Evolutionary conservation across 2,888 invertebrate species (phyloP).

Genomic region (Coenonympha arcania): DNA sequence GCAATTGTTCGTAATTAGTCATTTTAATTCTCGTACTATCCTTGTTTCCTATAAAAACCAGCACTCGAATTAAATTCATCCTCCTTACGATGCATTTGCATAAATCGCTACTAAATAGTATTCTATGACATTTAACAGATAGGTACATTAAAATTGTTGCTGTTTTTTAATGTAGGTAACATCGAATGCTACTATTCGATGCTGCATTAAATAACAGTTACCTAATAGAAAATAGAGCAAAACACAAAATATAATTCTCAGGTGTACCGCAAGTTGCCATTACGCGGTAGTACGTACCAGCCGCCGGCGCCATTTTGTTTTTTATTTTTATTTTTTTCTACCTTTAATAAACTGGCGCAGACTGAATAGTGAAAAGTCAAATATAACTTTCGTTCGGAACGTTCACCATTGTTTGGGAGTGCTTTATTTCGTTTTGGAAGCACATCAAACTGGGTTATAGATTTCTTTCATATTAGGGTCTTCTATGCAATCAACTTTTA

Average conservation of each 20-base stretch:
- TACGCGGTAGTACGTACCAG: no score
- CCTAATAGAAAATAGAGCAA: constrained; percentile 31
- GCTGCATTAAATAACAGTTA: constrained; percentile 38
- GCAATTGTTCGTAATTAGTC: no score
- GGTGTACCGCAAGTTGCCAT: constrained; percentile 24
- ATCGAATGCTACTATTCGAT: not conserved
- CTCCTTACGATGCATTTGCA: no score
- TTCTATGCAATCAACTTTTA: not conserved
- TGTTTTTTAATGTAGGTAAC: no score
- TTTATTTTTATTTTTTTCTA: constrained; percentile 19
- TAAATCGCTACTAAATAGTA: not conserved
- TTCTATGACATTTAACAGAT: constrained; percentile 2
- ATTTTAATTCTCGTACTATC: no score
- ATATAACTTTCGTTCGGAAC: constrained; percentile 23
- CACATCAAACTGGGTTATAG: constrained; percentile 8
- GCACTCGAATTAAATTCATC: no score
- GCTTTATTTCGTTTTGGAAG: constrained; percentile 8
- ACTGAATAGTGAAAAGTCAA: constrained; percentile 23
- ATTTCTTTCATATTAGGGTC: constrained; percentile 9
- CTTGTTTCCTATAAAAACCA: no score
- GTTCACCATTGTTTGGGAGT: constrained; percentile 15
- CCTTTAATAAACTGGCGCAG: constrained; percentile 23
- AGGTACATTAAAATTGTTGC: not conserved
- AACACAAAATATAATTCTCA: constrained; percentile 27
- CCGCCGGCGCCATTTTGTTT: constrained; percentile 25